phyloP scores from a whole-genome alignment of 1,140 invertebrate genomes.

The Marisa cornuarietis region DNA sequence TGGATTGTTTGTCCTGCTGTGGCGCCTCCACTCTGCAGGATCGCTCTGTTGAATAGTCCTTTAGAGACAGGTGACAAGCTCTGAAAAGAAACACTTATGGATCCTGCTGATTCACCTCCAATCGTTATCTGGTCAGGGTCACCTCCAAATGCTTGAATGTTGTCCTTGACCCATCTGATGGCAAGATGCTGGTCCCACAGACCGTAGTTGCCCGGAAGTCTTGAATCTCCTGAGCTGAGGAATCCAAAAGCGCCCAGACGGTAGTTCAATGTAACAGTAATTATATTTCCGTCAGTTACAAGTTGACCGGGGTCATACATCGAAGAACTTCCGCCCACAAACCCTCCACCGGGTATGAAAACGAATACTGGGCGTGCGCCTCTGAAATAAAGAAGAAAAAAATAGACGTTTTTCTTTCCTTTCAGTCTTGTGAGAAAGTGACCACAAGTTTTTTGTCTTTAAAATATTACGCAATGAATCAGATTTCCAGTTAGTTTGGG shows the following conservation, averaged over 20 bases:
- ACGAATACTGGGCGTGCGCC: background rate
- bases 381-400: too few relatives aligned
- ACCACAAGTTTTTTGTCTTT: too few relatives aligned
- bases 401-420: too few relatives aligned
- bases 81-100: slow-evolving; percentile 29
- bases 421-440: too few relatives aligned
- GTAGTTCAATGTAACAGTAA: slow-evolving; percentile 17
- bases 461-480: too few relatives aligned
- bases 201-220: slow-evolving; percentile 57
- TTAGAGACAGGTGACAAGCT: slow-evolving; percentile 37
- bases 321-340: background rate
- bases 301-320: background rate
- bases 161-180: slow-evolving; percentile 59
- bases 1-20: too few relatives aligned
- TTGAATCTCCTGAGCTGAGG: background rate
- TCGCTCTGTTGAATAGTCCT: slow-evolving; percentile 20
- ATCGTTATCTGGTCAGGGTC: slow-evolving; percentile 76
- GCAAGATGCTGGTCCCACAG: slow-evolving; percentile 62
- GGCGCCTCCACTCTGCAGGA: slow-evolving; percentile 8
- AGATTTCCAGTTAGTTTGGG: too few relatives aligned
- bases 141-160: slow-evolving; percentile 70
- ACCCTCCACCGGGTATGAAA: background rate
- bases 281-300: background rate
- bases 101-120: slow-evolving; percentile 73
- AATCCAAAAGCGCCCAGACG: slow-evolving; percentile 16